Conservation (phyloP, 2,888 invertebrate species). For the Diaperis boleti region DNA sequence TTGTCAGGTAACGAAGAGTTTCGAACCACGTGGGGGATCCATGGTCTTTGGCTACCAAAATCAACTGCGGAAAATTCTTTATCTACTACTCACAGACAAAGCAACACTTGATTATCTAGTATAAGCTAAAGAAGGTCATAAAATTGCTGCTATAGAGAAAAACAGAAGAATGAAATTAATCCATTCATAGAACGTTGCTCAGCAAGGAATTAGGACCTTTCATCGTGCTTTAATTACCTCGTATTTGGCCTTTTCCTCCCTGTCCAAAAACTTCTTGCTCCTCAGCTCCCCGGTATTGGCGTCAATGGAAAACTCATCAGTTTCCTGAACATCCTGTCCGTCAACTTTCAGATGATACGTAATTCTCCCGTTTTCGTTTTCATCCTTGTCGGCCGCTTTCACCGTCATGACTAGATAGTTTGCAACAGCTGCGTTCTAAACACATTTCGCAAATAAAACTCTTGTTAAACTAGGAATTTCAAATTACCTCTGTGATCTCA, state of each 20-base stretch:
- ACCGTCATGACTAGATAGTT: slow-evolving; percentile 85
- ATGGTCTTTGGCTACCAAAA: slow-evolving; percentile 85
- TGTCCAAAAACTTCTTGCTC: slow-evolving; percentile 82
- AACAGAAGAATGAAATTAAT: too few species aligned
- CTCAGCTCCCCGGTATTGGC: slow-evolving; percentile 83
- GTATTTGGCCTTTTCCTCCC: slow-evolving; percentile 78
- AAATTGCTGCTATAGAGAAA: too few species aligned
- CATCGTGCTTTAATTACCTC: slow-evolving; percentile 69
- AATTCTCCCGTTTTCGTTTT: slow-evolving; percentile 85
- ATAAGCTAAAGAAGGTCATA: too few species aligned
- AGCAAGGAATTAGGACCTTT: too few species aligned
- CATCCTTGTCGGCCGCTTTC: slow-evolving; percentile 84
- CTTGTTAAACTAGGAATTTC: background rate
- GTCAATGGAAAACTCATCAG: slow-evolving; percentile 85
- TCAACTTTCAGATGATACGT: slow-evolving; percentile 86
- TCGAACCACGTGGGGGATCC: slow-evolving; percentile 86
- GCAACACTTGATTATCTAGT: too few species aligned
- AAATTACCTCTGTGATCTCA: slow-evolving; percentile 82
- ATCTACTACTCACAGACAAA: background rate
- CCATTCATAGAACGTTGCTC: too few species aligned
- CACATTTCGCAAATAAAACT: slow-evolving; percentile 36
- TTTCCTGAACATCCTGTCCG: slow-evolving; percentile 77
- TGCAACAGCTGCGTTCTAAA: slow-evolving; percentile 78
- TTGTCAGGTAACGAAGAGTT: slow-evolving; percentile 79
- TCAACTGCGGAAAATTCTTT: slow-evolving; percentile 70